Evolutionary conservation across 2,888 invertebrate species (phyloP), one percentile per base, ranked within the genome.

Genomic region (Tetheella fluctuosa): DNA sequence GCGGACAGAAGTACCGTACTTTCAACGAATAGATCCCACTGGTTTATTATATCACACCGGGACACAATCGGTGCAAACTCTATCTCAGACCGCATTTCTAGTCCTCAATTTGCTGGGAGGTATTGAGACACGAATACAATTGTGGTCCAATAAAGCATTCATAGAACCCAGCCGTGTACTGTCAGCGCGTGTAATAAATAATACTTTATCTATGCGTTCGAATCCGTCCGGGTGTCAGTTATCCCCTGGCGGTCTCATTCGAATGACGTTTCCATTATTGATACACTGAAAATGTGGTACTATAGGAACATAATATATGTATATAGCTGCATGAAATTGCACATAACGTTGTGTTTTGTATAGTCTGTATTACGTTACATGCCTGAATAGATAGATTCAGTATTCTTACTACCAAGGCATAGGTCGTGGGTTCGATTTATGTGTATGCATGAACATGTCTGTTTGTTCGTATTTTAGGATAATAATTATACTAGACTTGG

Each of bases 91-190:
- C 48, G 48, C 48, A 48, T 48, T 20, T 48, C 48, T 48, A 48
- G 48, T 48, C 8, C 48, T 48, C 48, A 48, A 48, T 56, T 57
- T 53, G 23, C 48, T 54, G 17, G 23, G 37, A 54, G 25, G 25
- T 60, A 59, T 59, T 60, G 52, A 54, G 58, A 54, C 59, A 61
- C 58, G 58, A 64, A 61, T 56, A 56, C 65, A 60, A 59, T 65
- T 59, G 57, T 60, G 64, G 67, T 63, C 62, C 61, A 60, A 74
- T 77, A 76, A 76, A 78, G 73, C 73, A 79, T 77, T 71, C 72
- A 76, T 71, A 63, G 64, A 59, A 62, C 71, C 66, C 59, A 60
- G 68, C 48, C 48, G 48, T 48, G 48, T 54, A 42, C 67, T 68
- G 72, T 73, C 74, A 68, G 57, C 64, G 64, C 28, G 54, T 56